Conservation (phyloP, 2,797 vertebrate species). For the Pseudomugil tenellus region DNA sequence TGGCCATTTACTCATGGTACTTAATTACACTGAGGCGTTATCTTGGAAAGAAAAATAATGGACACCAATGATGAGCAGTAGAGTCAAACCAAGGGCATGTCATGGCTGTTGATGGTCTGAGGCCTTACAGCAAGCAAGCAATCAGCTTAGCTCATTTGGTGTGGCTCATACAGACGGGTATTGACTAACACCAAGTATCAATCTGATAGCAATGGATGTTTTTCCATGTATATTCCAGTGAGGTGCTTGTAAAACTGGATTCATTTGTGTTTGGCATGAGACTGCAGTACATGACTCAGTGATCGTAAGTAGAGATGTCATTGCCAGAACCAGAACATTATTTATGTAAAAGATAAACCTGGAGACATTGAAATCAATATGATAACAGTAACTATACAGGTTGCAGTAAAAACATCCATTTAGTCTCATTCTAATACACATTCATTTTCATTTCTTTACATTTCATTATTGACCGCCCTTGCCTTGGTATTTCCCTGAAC, state of each 20-base stretch:
- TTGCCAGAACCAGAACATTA: neutral
- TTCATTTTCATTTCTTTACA: slow-evolving; percentile 6
- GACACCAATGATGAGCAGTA: slow-evolving; percentile 43
- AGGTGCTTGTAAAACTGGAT: neutral
- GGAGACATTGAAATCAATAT: neutral
- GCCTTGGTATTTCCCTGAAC: slow-evolving; percentile 14
- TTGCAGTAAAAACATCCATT: slow-evolving; percentile 9
- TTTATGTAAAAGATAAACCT: slow-evolving; percentile 24
- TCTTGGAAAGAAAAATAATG: slow-evolving; percentile 52
- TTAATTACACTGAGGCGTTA: slow-evolving; percentile 54
- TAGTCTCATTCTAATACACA: slow-evolving; percentile 16
- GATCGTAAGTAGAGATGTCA: neutral
- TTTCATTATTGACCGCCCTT: neutral
- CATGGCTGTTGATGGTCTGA: slow-evolving; percentile 39
- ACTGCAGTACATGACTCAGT: neutral
- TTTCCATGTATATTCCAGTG: neutral
- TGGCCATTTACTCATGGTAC: slow-evolving; percentile 21
- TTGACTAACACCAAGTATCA: neutral
- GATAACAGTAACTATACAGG: neutral
- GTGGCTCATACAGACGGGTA: slow-evolving; percentile 10
- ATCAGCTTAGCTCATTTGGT: slow-evolving; percentile 23
- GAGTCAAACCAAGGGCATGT: slow-evolving; percentile 68
- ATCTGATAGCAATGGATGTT: neutral
- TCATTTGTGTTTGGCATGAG: slow-evolving; percentile 5
- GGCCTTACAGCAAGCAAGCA: slow-evolving; percentile 21